Conservation (phyloP, 2,797 vertebrate genomes). For the Glossophaga mutica region DNA sequence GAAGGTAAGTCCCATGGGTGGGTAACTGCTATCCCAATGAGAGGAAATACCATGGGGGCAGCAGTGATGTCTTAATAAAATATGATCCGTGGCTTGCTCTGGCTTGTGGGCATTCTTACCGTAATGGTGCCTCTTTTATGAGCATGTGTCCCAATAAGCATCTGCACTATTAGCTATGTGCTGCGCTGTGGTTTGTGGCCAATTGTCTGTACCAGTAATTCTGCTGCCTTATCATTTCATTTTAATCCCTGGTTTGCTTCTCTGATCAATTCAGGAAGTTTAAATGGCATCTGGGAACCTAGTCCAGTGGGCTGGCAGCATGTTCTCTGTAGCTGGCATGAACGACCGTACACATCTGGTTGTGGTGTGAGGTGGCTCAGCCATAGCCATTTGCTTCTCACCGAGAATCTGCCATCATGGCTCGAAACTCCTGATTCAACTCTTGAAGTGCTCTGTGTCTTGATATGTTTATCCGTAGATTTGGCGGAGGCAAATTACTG, state of each 20-base stretch:
- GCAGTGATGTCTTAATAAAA: neutral
- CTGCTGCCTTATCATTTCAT: neutral
- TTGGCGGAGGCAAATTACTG: neutral
- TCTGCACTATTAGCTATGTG: neutral
- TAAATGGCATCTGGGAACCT: neutral
- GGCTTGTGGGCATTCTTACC: neutral
- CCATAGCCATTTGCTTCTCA: neutral
- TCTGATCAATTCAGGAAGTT: neutral
- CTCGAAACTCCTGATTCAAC: neutral
- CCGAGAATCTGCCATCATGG: neutral
- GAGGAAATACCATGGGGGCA: neutral
- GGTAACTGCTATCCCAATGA: neutral
- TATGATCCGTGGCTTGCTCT: neutral
- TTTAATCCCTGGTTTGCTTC: neutral
- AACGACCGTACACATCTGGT: neutral
- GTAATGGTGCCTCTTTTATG: neutral
- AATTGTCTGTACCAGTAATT: neutral
- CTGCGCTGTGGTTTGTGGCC: neutral
- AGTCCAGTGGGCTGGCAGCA: rapidly evolving
- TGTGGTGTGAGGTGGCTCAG: neutral
- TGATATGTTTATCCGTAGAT: neutral
- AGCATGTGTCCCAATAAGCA: neutral
- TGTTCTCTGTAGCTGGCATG: neutral
- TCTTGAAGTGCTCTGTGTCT: neutral
- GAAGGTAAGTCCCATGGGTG: constrained; percentile 83